Evolutionary conservation across 2,888 invertebrate genomes (phyloP), one percentile per base, ranked within the genome.

Genomic region (Zygaena filipendulae): DNA sequence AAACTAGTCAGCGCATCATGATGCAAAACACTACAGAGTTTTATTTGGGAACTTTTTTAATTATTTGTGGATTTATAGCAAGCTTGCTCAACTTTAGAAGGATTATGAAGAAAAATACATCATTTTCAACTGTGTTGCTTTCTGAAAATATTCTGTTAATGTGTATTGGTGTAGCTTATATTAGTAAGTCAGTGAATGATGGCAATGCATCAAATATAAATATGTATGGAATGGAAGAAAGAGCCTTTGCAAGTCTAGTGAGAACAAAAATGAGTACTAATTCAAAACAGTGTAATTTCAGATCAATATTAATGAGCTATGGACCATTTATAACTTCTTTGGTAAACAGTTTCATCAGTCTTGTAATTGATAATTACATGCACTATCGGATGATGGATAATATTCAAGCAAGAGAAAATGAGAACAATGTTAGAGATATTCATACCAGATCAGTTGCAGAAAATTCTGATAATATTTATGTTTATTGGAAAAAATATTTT

Each of bases 311-410:
- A 9, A 47, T 67, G 38, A 61, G 62, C 21, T 79, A 71, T 10
- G 74, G 75, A 21, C 77, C 77, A 2, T 35, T 71, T 9, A 55
- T 75, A 12, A 47, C 71, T 13, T 67, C 79, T 3, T 43, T 75
- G 21, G 69, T 75, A 0, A 80, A 79, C 36, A 77, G 75, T 38
- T 79, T 79, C 38, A 19, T 74, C 6, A 70, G 59, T 27, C 47
- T 77, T 2, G 45, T 75, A 1, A 68, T 79, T 30, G 68, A 77
- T 31, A 75, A 75, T 42, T 77, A 72, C 31, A 58, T 75, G 61
- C 71, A 75, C 42, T 75, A 72, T 37, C 61, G 43, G 47, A 62
- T 70, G 51, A 33, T 74, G 16, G 40, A 45, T 8, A 55, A 62
- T 14, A 47, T 49, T 1, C 60, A 64, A 30, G 45, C 38, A 13